These are phyloP conservation scores for Ormyrus thymus DNA, from an alignment of 2,888 invertebrate genomes.

Conservation along the genomic window DNA sequence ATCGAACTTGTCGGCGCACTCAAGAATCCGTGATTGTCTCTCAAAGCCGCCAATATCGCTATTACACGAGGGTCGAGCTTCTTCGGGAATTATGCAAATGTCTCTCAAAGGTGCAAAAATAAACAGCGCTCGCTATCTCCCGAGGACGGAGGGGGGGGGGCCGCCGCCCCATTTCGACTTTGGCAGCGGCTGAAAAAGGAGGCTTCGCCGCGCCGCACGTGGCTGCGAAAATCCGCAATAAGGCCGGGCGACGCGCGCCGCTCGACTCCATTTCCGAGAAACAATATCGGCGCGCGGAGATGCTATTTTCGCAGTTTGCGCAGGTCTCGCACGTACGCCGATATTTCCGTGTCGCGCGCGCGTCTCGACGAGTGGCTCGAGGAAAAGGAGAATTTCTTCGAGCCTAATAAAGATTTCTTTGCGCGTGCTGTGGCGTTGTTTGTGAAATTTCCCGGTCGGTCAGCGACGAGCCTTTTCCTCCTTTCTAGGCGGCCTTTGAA, in stretches of 20 bases:
- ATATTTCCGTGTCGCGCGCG: constrained; percentile 35
- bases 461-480: too few relatives aligned
- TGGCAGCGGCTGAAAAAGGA: neutral
- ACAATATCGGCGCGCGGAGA: constrained; percentile 14
- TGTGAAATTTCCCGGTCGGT: neutral
- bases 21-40: too few relatives aligned
- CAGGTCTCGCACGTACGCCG: constrained; percentile 36
- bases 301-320: constrained; percentile 41
- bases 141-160: too few relatives aligned
- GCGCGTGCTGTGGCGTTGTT: neutral
- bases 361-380: neutral
- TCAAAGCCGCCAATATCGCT: too few relatives aligned
- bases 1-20: too few relatives aligned
- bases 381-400: constrained; percentile 4
- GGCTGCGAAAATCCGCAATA: constrained; percentile 22
- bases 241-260: neutral
- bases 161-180: neutral
- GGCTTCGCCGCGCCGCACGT: constrained; percentile 1
- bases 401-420: constrained; percentile 31
- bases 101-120: too few relatives aligned
- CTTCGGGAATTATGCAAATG: too few relatives aligned
- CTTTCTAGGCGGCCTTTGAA: too few relatives aligned
- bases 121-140: too few relatives aligned
- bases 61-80: too few relatives aligned
- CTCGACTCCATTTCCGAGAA: constrained; percentile 22